A percentile compares a stretch with the other conserved stretches of the same genome.
Conservation (phyloP, 2,797 vertebrate genomes). For the Diplodus sargus region DNA sequence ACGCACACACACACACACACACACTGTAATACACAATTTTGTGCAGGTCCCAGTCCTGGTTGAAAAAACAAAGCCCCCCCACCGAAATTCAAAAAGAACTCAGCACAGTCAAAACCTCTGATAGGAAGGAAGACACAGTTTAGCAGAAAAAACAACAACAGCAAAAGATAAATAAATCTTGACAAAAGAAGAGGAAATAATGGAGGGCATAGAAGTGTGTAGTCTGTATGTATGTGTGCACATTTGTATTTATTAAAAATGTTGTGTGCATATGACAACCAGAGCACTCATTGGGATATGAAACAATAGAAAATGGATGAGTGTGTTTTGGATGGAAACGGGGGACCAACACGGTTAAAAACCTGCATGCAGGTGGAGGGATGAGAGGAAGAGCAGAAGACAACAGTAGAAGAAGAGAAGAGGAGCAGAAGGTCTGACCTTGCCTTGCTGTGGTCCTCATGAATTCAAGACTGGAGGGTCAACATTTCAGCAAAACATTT, state of each 20-base stretch:
- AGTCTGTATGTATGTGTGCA: conserved; percentile 19
- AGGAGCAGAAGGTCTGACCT: conserved; percentile 63
- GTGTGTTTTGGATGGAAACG: conserved; percentile 55
- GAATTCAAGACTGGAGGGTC: conserved; percentile 34
- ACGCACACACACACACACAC: conserved; percentile 10
- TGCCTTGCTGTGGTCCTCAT: conserved; percentile 53
- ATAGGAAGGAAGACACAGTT: conserved; percentile 60
- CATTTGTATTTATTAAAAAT: conserved; percentile 39
- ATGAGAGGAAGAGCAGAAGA: conserved; percentile 44
- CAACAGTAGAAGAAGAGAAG: conserved; percentile 19
- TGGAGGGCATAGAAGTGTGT: conserved; percentile 17
- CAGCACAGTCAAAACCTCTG: conserved; percentile 48
- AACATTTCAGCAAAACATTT: conserved; percentile 52
- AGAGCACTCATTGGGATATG: conserved; percentile 74
- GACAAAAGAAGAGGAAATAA: conserved; percentile 49
- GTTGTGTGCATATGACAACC: conserved; percentile 69
- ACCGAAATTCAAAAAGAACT: conserved; percentile 29
- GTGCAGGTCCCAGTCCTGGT: conserved; percentile 53
- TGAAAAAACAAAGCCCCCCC: conserved; percentile 35
- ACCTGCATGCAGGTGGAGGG: conserved; percentile 62
- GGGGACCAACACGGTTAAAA: conserved; percentile 44
- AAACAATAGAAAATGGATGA: conserved; percentile 62
- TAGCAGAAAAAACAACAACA: conserved; percentile 39
- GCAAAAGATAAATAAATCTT: conserved; percentile 31
- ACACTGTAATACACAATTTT: conserved; percentile 17